Evolutionary conservation across 37 sponge, comb jelly and placozoan species (phyloP).

Genomic region (Aphrocallistes beatrix): DNA sequence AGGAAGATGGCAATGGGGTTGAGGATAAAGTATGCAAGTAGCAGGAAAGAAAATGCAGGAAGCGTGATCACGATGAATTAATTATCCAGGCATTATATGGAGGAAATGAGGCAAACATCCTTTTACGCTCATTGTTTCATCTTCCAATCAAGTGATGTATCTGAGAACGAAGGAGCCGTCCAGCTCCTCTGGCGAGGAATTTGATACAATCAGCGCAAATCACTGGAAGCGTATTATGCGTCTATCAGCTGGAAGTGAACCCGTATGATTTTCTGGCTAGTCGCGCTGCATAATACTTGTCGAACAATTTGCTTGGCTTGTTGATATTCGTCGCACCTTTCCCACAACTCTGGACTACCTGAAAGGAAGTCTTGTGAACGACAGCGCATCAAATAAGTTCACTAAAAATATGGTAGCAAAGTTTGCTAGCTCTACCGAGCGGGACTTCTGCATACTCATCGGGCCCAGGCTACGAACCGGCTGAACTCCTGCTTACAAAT

Average conservation of each 20-base stretch:
- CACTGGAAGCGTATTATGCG: neutral
- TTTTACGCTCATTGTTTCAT: neutral
- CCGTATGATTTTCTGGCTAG: no score
- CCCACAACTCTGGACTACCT: neutral
- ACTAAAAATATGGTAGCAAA: no score
- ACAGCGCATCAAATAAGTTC: no score
- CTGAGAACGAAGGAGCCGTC: conserved; percentile 14
- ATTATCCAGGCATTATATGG: neutral
- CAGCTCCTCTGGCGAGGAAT: neutral
- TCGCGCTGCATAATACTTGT: no score
- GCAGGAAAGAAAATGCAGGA: neutral
- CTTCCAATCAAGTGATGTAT: neutral
- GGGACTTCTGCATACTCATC: no score
- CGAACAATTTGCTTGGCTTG: no score
- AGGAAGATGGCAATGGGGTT: neutral
- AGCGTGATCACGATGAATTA: neutral
- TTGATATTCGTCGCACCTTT: conserved; percentile 1
- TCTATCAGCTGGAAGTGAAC: neutral
- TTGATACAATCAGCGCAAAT: neutral
- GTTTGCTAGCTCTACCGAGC: no score
- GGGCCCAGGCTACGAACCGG: no score
- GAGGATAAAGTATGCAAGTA: neutral
- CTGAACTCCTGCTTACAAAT: no score
- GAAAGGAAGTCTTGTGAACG: no score
- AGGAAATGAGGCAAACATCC: conserved; percentile 9